Conservation (phyloP, 2,113 vertebrate species). For the Corythornis cristatus region DNA sequence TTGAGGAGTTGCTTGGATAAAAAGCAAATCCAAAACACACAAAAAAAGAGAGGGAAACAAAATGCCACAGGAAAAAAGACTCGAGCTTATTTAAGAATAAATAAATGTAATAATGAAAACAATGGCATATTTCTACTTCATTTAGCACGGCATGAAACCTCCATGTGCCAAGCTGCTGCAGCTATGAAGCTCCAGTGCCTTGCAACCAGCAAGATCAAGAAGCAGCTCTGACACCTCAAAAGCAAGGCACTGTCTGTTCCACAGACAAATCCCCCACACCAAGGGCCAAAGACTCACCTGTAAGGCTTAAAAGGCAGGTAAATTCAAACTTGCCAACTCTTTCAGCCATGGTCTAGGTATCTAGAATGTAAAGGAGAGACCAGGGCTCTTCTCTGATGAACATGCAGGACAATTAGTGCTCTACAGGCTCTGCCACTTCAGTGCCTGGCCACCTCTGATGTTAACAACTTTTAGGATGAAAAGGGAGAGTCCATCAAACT, state of each 20-base stretch:
- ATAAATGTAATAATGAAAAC: not conserved
- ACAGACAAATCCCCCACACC: not conserved
- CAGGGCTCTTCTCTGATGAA: not conserved
- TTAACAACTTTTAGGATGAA: slow-evolving; percentile 19
- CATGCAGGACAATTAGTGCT: not conserved
- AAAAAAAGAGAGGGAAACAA: not conserved
- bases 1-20: not conserved
- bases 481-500: slow-evolving; percentile 23
- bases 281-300: not conserved
- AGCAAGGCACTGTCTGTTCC: not conserved
- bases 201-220: not conserved
- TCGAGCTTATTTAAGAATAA: not conserved
- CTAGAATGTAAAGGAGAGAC: not conserved
- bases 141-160: slow-evolving; percentile 8
- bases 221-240: not conserved
- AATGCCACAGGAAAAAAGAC: not conserved
- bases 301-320: not conserved
- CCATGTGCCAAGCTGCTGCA: not conserved
- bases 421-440: not conserved
- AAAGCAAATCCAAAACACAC: not conserved
- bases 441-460: not conserved
- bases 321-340: not conserved
- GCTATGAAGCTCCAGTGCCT: not conserved
- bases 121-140: slow-evolving; percentile 2
- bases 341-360: not conserved